Conservation (phyloP, 1,140 invertebrate genomes). For the Drosophila arizonae region DNA sequence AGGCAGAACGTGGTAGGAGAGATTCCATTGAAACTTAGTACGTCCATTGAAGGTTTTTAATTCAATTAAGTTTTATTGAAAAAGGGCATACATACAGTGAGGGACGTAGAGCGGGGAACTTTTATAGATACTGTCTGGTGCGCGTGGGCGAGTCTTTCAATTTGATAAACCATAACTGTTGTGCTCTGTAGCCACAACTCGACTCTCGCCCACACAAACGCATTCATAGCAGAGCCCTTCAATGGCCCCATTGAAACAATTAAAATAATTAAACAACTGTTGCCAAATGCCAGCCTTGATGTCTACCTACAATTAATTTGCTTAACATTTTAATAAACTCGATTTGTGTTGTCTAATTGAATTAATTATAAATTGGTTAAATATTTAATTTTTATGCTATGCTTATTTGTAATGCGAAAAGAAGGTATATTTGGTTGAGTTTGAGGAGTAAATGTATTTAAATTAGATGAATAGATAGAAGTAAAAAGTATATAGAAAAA, state of each 20-base stretch:
- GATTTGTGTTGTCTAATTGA: slow-evolving; percentile 20
- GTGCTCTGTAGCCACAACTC: too few species aligned
- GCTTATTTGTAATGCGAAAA: too few species aligned
- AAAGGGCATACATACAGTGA: not conserved
- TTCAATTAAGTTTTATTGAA: not conserved
- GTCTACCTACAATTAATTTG: slow-evolving; percentile 12
- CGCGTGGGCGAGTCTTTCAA: slow-evolving; percentile 37
- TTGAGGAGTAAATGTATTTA: too few species aligned
- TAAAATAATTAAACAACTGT: slow-evolving; percentile 36
- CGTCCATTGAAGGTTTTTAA: not conserved
- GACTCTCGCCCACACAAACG: too few species aligned
- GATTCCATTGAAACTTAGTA: too few species aligned
- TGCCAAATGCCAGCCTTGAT: slow-evolving; percentile 16
- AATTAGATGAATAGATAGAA: too few species aligned
- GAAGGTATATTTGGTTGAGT: too few species aligned
- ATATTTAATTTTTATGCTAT: not conserved
- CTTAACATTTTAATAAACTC: slow-evolving; percentile 1
- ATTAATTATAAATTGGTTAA: not conserved
- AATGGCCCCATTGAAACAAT: slow-evolving; percentile 22
- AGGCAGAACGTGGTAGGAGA: too few species aligned
- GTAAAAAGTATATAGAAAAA: too few species aligned
- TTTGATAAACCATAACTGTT: slow-evolving; percentile 29
- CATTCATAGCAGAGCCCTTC: too few species aligned
- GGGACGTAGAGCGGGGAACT: too few species aligned
- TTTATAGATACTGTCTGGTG: not conserved